Percentiles rank a stretch among this genome's conserved stretches.
Evolutionary conservation across 2,113 vertebrate genomes (phyloP).

Genomic region (Oryzias melastigma): DNA sequence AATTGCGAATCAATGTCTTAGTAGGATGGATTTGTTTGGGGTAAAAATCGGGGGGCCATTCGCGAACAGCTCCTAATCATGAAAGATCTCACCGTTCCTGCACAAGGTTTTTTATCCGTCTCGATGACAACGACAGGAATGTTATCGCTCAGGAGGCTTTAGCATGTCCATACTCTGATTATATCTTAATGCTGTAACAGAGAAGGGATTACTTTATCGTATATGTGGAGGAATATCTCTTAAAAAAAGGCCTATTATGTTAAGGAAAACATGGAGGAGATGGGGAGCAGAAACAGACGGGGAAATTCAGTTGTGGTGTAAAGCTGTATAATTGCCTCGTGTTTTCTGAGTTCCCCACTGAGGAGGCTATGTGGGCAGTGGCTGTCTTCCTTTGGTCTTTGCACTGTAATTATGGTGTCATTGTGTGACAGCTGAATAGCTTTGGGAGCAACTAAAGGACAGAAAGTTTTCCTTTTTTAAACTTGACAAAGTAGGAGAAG

Average conservation of each 20-base stretch:
- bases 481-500: constrained; percentile 25
- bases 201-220: constrained; percentile 40
- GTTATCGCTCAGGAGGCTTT: constrained; percentile 27
- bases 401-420: constrained; percentile 67
- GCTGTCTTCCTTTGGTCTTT: constrained; percentile 42
- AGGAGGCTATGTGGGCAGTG: constrained; percentile 48
- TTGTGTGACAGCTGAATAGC: constrained; percentile 58
- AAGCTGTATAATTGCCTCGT: constrained; percentile 46
- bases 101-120: constrained; percentile 6
- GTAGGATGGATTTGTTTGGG: constrained; percentile 51
- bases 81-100: constrained; percentile 47
- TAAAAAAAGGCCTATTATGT: constrained; percentile 33
- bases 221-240: constrained; percentile 43
- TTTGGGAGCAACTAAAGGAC: constrained; percentile 37
- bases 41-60: constrained; percentile 54
- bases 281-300: constrained; percentile 23
- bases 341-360: constrained; percentile 42
- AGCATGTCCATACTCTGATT: constrained; percentile 47
- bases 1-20: constrained; percentile 69
- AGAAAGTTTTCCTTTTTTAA: constrained; percentile 29
- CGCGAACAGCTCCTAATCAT: constrained; percentile 46
- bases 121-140: constrained; percentile 26
- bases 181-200: constrained; percentile 55
- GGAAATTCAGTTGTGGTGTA: constrained; percentile 23
- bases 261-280: constrained; percentile 28